phyloP scores from a whole-genome alignment of 2,113 vertebrate species.

The Peromyscus maniculatus region DNA sequence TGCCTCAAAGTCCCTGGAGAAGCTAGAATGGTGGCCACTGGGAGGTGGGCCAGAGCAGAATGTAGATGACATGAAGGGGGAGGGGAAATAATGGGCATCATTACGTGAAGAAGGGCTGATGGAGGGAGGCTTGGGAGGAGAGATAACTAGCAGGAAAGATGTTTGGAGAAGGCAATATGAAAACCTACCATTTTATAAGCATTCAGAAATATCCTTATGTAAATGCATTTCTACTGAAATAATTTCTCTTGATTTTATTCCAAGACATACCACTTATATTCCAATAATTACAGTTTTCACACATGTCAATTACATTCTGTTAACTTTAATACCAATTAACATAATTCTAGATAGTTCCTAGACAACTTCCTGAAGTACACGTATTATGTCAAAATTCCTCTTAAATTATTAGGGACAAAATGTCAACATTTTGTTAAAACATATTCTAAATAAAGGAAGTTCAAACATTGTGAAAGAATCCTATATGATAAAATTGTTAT shows the following conservation, averaged over 20 bases:
- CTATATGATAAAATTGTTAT: background rate
- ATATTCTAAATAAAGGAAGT: background rate
- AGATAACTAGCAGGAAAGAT: background rate
- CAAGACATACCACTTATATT: background rate
- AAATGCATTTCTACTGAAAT: background rate
- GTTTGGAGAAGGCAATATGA: background rate
- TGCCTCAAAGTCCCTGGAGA: background rate
- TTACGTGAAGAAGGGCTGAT: background rate
- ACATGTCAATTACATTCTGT: background rate
- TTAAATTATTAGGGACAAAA: background rate
- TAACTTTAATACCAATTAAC: background rate
- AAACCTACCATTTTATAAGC: background rate
- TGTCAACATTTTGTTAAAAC: constrained; percentile 2
- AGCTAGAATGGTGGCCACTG: too few species aligned
- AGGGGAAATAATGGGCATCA: too few species aligned
- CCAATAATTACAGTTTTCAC: background rate
- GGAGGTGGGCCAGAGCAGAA: background rate
- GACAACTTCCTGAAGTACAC: background rate
- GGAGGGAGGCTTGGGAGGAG: background rate
- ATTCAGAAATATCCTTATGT: background rate
- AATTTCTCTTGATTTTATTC: constrained; percentile 12
- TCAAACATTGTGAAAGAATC: background rate
- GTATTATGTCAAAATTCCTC: background rate
- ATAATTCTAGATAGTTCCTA: background rate
- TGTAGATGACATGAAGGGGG: too few species aligned